A percentile compares a stretch with the other conserved stretches of the same genome.
phyloP scores from a whole-genome alignment of 2,888 invertebrate genomes.

The Agonopterix arenella region DNA sequence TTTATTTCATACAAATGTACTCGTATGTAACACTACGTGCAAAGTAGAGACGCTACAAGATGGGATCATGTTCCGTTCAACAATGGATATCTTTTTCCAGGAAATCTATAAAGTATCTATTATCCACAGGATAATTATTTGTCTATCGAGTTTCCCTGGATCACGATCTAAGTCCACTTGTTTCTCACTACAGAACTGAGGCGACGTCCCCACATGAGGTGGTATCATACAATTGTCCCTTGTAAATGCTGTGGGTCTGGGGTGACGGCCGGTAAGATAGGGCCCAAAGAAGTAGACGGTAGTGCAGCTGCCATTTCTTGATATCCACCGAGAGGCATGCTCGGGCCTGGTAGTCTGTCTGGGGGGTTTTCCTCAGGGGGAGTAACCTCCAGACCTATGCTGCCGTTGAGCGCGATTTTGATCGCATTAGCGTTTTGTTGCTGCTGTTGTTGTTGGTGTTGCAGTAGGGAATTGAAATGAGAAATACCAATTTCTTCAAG shows the following conservation, averaged over 20 bases:
- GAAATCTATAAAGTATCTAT: neutral
- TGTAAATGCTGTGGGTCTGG: constrained; percentile 86
- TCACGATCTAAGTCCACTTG: constrained; percentile 78
- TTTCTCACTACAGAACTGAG: constrained; percentile 86
- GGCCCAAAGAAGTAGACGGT: constrained; percentile 50
- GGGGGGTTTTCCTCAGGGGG: constrained; percentile 81
- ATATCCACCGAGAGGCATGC: constrained; percentile 52
- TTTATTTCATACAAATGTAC: constrained; percentile 16
- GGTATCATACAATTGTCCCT: constrained; percentile 96
- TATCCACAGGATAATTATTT: neutral
- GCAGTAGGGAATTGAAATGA: constrained; percentile 83
- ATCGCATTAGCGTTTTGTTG: constrained; percentile 85
- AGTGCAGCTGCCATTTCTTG: constrained; percentile 69
- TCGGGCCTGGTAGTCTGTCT: constrained; percentile 60
- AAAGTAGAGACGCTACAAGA: constrained; percentile 54
- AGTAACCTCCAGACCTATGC: constrained; percentile 89
- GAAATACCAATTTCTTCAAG: constrained; percentile 91
- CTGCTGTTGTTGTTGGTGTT: constrained; percentile 70
- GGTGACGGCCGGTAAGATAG: constrained; percentile 45
- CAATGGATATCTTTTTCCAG: constrained; percentile 18
- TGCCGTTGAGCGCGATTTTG: constrained; percentile 90
- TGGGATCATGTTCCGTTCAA: constrained; percentile 31
- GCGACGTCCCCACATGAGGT: constrained; percentile 95
- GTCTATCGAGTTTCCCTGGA: constrained; percentile 9
- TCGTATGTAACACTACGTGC: constrained; percentile 27